Conservation (phyloP, 2,888 invertebrate species). For the Lasioglossum leucozonium region DNA sequence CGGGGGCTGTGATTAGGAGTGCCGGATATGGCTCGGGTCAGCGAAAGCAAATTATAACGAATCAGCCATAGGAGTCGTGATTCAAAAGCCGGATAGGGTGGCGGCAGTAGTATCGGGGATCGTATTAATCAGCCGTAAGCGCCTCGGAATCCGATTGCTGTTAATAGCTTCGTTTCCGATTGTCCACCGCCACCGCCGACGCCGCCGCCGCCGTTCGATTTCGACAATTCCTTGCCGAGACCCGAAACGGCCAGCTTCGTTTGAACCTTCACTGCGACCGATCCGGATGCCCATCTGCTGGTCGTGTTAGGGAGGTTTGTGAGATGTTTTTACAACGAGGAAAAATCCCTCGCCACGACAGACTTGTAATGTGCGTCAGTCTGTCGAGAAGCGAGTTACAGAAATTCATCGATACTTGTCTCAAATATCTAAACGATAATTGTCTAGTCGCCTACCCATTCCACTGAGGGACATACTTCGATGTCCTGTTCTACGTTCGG, state of each 20-base stretch:
- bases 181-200: neutral
- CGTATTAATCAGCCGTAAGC: conserved; percentile 52
- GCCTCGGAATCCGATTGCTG: conserved; percentile 46
- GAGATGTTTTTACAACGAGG: neutral
- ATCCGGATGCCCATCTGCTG: neutral
- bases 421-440: no score
- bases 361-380: no score
- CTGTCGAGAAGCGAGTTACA: no score
- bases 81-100: conserved; percentile 29
- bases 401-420: no score
- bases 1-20: conserved; percentile 35
- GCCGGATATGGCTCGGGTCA: conserved; percentile 25
- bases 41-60: conserved; percentile 53
- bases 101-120: conserved; percentile 31
- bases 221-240: conserved; percentile 9
- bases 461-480: no score
- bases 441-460: no score
- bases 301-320: neutral
- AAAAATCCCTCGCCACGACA: neutral
- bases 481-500: no score
- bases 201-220: conserved; percentile 7
- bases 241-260: neutral
- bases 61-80: conserved; percentile 32
- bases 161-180: conserved; percentile 45
- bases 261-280: neutral